Conservation (phyloP, 2,888 invertebrate species). For the Sinohyriopsis cumingii region DNA sequence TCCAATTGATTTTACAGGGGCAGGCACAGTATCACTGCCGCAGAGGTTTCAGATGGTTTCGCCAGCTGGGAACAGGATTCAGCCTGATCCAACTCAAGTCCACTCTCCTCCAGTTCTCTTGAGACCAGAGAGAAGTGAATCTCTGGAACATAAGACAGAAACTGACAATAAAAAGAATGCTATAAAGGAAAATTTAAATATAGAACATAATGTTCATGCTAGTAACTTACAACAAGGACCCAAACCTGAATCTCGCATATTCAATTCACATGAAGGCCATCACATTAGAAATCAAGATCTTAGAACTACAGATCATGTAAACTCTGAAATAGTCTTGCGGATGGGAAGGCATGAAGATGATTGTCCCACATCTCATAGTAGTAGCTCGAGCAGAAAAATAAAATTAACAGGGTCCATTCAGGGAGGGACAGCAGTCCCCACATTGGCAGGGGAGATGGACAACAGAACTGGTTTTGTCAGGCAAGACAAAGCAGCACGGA, state of each 20-base stretch:
- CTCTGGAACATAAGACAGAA: slow-evolving; percentile 1
- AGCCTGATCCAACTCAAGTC: neutral
- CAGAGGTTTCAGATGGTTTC: neutral
- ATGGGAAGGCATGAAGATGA: neutral
- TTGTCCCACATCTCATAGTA: neutral
- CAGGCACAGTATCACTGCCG: no score
- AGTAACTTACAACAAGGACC: slow-evolving; percentile 1
- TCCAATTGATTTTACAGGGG: no score
- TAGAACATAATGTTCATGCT: neutral
- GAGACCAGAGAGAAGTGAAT: slow-evolving; percentile 4
- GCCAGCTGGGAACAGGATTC: neutral
- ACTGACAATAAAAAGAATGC: neutral
- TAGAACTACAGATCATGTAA: slow-evolving; percentile 1
- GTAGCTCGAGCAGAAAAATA: neutral
- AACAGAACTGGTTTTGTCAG: neutral
- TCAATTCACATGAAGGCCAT: neutral
- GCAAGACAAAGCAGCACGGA: neutral
- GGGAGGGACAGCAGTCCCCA: slow-evolving; percentile 1
- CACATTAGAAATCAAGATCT: neutral
- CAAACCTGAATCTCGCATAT: neutral
- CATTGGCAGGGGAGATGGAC: neutral
- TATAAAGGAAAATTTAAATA: no score
- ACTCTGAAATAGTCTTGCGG: neutral
- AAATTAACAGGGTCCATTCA: neutral
- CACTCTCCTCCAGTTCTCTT: neutral